Evolutionary conservation across 2,888 invertebrate species (phyloP), one percentile per base, ranked within the genome.

Genomic region (Agriopis aurantiaria): DNA sequence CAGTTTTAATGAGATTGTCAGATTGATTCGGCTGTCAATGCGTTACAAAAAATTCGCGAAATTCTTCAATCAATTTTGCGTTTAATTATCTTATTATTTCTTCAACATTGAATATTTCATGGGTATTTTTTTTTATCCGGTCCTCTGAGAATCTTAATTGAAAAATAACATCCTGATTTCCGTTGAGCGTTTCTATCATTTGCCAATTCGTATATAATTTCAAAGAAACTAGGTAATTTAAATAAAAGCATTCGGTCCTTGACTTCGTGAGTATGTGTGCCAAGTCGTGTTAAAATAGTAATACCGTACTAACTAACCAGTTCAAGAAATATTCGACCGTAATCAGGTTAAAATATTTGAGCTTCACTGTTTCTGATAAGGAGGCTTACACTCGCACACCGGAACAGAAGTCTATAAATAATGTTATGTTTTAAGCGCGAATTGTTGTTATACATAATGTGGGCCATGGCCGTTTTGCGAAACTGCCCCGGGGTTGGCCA

Each of bases 391-490:
- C 23, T 53, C 46, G 14, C 49, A 45, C 11, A 68, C 68, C 72
- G 73, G 73, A 76, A 77, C 75, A 66, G 59, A 64, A 68, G 69
- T 59, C 71, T 63, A 69, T 73, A 76, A 78, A 78, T 75, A 74
- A 76, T 75, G 71, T 73, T 68, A 74, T 73, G 73, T 75, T 71
- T 33, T 59, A 75, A 74, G 75, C 78, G 60, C 74, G 75, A 76
- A 81, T 80, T 78, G 80, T 79, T 75, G 75, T 73, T 77, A 77
- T 48, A 58, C 56, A 58, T 71, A 79, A 85, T 82, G 82, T 84
- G 75, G 84, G 84, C 81, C 84, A 83, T 77, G 83, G 83, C 71
- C 82, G 79, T 74, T 78, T 79, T 82, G 82, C 80, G 78, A 84
- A 82, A 83, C 82, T 78, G 75, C 81, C 75, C 75, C 78, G 77